Evolutionary conservation across 1,140 invertebrate genomes (phyloP), one percentile per base, ranked within the genome.

Genomic region (Drosophila varians): DNA sequence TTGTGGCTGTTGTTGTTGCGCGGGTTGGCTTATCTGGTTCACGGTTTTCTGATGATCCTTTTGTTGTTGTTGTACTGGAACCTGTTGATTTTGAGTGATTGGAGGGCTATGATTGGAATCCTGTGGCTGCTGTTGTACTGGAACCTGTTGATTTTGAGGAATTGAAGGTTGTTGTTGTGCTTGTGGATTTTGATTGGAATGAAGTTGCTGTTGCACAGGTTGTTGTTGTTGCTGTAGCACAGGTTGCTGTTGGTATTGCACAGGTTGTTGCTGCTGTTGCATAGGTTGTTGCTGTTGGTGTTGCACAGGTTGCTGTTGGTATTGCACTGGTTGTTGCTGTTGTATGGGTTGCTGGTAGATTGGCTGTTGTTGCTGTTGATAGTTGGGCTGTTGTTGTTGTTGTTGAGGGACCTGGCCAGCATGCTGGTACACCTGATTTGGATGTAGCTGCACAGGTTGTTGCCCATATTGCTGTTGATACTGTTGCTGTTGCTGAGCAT

Each of bases 401-500:
- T 31, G 28, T 9, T 80, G 83, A 23, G 69, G 82, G 21, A 61
- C 53, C 25, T 68, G 73, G 28, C 70, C 72, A 26, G 73, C 72
- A 40, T 84, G 89, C 47, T 91, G 91, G 14, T 87, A 72, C 21
- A 72, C 69, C 28, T 90, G 76, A 31, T 79, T 60, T 4, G 60
- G 64, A 26, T 84, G 54, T 7, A 88, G 49, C 19, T 56, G 43
- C 23, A 83, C 71, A 1, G 48, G 74, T 46, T 91, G 84, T 18
- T 74, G 56, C 18, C 75, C 84, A n/a, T 75, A 75, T 25, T 87
- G 87, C 26, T 90, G 88, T 7, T 82, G 74, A 11, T 82, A 72
- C 42, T 90, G 90, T 14, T 75, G 74, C 47, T 91, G 90, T 57
- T 91, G 86, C 47, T 92, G 78, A 7, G 90, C 91, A 8, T 86